These are phyloP conservation scores for Oryzias woworae DNA, from an alignment of 2,113 vertebrate genomes.

Conservation along the genomic window DNA sequence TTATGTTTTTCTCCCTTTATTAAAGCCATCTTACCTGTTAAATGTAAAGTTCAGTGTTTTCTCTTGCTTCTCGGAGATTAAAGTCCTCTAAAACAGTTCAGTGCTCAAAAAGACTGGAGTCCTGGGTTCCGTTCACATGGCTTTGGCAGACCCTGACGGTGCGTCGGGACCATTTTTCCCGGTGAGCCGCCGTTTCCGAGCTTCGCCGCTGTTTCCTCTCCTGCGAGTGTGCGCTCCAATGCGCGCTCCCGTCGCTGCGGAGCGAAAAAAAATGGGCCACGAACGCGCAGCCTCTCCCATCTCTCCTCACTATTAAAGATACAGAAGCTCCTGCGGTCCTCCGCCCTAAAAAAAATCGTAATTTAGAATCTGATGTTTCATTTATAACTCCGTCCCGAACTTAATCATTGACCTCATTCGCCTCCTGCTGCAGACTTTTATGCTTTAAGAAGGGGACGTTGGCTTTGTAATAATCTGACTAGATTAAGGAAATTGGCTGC, in stretches of 20 bases:
- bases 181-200: slow-evolving; percentile 59
- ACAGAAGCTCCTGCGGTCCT: slow-evolving; percentile 48
- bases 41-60: slow-evolving; percentile 50
- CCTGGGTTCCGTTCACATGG: slow-evolving; percentile 55
- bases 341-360: slow-evolving; percentile 65
- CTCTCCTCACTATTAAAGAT: slow-evolving; percentile 75
- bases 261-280: slow-evolving; percentile 48
- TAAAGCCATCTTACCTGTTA: slow-evolving; percentile 69
- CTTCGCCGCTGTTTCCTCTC: slow-evolving; percentile 64
- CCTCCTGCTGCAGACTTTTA: slow-evolving; percentile 11
- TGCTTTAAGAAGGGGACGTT: slow-evolving; percentile 11
- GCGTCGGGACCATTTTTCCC: slow-evolving; percentile 73
- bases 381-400: slow-evolving; percentile 48
- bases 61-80: slow-evolving; percentile 33
- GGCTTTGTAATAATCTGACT: slow-evolving; percentile 6
- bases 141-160: slow-evolving; percentile 37
- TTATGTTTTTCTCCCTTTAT: neutral
- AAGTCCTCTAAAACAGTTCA: slow-evolving; percentile 59
- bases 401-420: slow-evolving; percentile 66
- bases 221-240: slow-evolving; percentile 46
- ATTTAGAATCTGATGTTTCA: slow-evolving; percentile 67
- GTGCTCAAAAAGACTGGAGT: slow-evolving; percentile 44
- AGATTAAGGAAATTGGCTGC: slow-evolving; percentile 1
- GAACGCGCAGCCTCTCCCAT: slow-evolving; percentile 83
- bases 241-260: slow-evolving; percentile 72